These are phyloP conservation scores for Chinchilla lanigera DNA, from an alignment of 2,113 vertebrate species.

Conservation along the genomic window DNA sequence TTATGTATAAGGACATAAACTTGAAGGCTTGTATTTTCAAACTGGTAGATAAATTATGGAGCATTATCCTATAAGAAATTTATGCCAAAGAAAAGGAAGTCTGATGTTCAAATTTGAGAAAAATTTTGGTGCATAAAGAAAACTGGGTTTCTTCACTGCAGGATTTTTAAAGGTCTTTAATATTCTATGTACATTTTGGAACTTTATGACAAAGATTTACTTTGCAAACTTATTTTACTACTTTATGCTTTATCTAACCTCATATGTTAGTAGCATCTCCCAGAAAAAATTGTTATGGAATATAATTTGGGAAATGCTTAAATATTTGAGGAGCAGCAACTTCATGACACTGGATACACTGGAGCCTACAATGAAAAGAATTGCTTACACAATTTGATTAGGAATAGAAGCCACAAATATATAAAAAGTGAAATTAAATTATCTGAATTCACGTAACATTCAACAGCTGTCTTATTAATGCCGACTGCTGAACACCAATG, in stretches of 20 bases:
- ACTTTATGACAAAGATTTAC: conserved; percentile 29
- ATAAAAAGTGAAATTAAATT: conserved; percentile 25
- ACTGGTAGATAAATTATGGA: not conserved
- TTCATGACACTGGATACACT: not conserved
- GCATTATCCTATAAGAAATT: not conserved
- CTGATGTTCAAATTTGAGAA: conserved; percentile 14
- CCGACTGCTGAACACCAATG: not conserved
- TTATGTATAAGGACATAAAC: not conserved
- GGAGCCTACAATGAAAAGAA: not conserved
- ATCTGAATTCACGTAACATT: not conserved
- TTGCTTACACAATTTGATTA: not conserved
- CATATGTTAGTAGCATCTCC: not conserved
- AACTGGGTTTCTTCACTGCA: not conserved
- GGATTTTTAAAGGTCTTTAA: not conserved
- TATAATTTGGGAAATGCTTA: conserved; percentile 13
- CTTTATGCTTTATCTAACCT: not conserved
- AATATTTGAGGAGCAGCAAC: not conserved
- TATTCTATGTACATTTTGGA: not conserved
- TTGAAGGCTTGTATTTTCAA: not conserved
- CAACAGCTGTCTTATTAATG: conserved; percentile 4
- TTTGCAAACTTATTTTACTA: not conserved
- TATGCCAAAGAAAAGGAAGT: not conserved
- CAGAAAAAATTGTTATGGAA: not conserved
- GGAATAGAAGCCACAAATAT: not conserved
- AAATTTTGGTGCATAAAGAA: not conserved